Conservation (phyloP, 2,888 invertebrate species). For the Sminthurides aquaticus region DNA sequence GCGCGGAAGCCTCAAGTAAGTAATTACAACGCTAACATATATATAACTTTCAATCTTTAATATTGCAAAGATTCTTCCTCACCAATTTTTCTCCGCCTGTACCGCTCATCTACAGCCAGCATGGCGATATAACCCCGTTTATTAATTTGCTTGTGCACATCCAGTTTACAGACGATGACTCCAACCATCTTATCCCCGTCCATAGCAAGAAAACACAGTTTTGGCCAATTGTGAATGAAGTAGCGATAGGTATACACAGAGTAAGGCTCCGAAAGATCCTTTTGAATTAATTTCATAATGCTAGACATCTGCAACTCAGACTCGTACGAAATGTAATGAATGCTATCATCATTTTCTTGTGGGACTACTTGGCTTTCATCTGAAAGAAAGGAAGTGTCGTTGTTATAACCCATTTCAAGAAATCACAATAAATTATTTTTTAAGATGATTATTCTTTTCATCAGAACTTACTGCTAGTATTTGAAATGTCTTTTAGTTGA, state of each 20-base stretch:
- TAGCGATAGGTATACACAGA: conserved; percentile 99
- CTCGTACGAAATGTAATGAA: conserved; percentile 69
- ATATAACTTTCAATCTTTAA: too few relatives aligned
- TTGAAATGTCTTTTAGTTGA: too few relatives aligned
- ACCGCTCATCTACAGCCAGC: conserved; percentile 95
- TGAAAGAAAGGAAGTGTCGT: too few relatives aligned
- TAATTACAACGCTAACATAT: too few relatives aligned
- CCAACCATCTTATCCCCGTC: conserved; percentile 83
- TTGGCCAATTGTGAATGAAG: conserved; percentile 99
- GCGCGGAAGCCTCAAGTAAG: not conserved
- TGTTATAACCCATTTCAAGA: too few relatives aligned
- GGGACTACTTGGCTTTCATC: too few relatives aligned
- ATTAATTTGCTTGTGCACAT: conserved; percentile 66
- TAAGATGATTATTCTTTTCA: too few relatives aligned
- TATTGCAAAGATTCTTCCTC: conserved; percentile 24
- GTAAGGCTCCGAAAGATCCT: conserved; percentile 98
- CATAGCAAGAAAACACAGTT: conserved; percentile 93
- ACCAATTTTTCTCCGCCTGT: conserved; percentile 89
- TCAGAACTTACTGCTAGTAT: too few relatives aligned
- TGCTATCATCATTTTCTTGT: conserved; percentile 40
- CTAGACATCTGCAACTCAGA: conserved; percentile 97
- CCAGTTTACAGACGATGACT: conserved; percentile 97
- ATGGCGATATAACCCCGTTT: conserved; percentile 97
- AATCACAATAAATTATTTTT: too few relatives aligned
- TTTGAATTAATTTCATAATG: conserved; percentile 97